Evolutionary conservation across 1,140 invertebrate species (phyloP).

Genomic region (Idris sp.): DNA sequence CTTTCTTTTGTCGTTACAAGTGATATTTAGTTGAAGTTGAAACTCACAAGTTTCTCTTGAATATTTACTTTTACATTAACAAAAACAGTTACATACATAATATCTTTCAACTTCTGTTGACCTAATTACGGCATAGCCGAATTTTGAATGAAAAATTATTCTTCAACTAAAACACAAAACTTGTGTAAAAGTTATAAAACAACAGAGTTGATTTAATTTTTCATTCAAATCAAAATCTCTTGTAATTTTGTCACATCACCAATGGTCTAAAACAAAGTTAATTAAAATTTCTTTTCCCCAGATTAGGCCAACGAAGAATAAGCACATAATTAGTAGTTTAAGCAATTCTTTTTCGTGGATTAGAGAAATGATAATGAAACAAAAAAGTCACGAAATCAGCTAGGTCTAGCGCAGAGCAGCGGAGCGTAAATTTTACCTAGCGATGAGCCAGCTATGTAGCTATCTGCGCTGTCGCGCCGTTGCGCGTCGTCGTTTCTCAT

Average conservation of each 20-base stretch:
- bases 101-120: constrained; percentile 12
- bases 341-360: constrained; percentile 41
- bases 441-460: constrained; percentile 47
- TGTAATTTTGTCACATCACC: too few species aligned
- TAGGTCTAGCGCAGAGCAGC: constrained; percentile 41
- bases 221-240: too few species aligned
- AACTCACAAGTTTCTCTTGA: constrained; percentile 14
- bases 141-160: too few species aligned
- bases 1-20: neutral
- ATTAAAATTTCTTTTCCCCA: neutral
- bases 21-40: constrained; percentile 21
- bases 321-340: constrained; percentile 52
- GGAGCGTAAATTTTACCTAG: constrained; percentile 62
- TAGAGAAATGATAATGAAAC: constrained; percentile 36
- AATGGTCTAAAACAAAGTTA: too few species aligned
- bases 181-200: too few species aligned
- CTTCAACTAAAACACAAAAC: too few species aligned
- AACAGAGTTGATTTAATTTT: too few species aligned
- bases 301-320: constrained; percentile 19
- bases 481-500: constrained; percentile 60
- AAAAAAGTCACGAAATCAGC: constrained; percentile 44
- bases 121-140: too few species aligned
- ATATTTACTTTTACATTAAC: constrained; percentile 18
- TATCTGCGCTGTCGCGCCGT: constrained; percentile 53
- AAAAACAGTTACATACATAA: constrained; percentile 16